A percentile compares a stretch with the other conserved stretches of the same genome.
Conservation (phyloP, 2,888 invertebrate species). For the Hypsopygia costalis region DNA sequence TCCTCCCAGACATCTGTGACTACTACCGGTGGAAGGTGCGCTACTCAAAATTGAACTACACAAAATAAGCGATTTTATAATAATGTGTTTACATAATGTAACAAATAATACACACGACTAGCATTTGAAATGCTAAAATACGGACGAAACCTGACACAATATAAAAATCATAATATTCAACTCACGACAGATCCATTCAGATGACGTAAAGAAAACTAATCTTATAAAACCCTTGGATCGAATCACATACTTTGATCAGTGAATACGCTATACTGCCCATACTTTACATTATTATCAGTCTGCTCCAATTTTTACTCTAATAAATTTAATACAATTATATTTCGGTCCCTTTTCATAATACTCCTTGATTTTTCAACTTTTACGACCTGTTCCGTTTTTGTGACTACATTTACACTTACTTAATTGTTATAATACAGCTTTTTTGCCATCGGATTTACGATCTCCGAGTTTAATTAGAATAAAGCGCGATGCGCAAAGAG, state of each 20-base stretch:
- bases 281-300: conserved; percentile 56
- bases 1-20: conserved; percentile 18
- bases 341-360: conserved; percentile 69
- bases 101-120: conserved; percentile 56
- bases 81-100: conserved; percentile 16
- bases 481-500: background rate
- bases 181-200: background rate
- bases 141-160: conserved; percentile 20
- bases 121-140: conserved; percentile 58
- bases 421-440: background rate
- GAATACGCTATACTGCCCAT: conserved; percentile 5
- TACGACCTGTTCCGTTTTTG: conserved; percentile 15
- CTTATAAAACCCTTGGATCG: conserved; percentile 10
- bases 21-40: conserved; percentile 25
- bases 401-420: conserved; percentile 12
- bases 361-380: conserved; percentile 34
- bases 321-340: conserved; percentile 41
- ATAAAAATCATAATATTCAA: conserved; percentile 3
- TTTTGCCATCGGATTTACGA: background rate
- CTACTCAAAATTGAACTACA: conserved; percentile 15
- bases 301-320: conserved; percentile 55
- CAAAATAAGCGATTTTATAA: conserved; percentile 2
- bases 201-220: conserved; percentile 6
- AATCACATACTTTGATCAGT: conserved; percentile 7
- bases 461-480: background rate